Conservation (phyloP, 2,797 vertebrate species). For the Phoeniculus purpureus region DNA sequence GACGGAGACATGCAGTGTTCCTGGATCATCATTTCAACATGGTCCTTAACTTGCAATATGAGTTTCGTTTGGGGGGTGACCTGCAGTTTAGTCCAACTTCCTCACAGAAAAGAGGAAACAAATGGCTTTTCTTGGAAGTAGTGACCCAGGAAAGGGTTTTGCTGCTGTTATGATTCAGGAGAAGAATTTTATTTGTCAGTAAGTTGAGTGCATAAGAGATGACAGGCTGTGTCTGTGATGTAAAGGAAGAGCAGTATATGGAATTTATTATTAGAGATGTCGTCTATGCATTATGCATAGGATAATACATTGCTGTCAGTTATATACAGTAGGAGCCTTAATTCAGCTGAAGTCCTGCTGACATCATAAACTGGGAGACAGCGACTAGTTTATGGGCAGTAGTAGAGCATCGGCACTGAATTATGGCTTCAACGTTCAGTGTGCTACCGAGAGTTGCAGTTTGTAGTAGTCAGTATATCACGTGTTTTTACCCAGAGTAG, state of each 20-base stretch:
- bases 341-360: constrained; percentile 62
- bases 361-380: constrained; percentile 56
- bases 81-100: constrained; percentile 15
- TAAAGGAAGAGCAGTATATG: constrained; percentile 32
- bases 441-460: not conserved
- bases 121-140: not conserved
- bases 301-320: constrained; percentile 55
- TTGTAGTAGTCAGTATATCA: constrained; percentile 45
- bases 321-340: constrained; percentile 52
- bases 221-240: not conserved
- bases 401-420: constrained; percentile 51
- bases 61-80: not conserved
- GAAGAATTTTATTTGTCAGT: constrained; percentile 31
- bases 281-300: constrained; percentile 60
- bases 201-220: constrained; percentile 6
- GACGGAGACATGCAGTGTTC: accelerated
- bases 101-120: not conserved
- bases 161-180: constrained; percentile 16
- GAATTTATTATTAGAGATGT: constrained; percentile 42
- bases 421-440: constrained; percentile 24
- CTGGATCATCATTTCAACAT: not conserved
- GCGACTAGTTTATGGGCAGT: constrained; percentile 49
- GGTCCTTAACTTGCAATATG: not conserved
- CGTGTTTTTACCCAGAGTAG: not conserved
- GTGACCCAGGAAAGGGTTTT: constrained; percentile 22